phyloP scores from a whole-genome alignment of 2,797 vertebrate genomes.

The Enteromius unitaeniatus region DNA sequence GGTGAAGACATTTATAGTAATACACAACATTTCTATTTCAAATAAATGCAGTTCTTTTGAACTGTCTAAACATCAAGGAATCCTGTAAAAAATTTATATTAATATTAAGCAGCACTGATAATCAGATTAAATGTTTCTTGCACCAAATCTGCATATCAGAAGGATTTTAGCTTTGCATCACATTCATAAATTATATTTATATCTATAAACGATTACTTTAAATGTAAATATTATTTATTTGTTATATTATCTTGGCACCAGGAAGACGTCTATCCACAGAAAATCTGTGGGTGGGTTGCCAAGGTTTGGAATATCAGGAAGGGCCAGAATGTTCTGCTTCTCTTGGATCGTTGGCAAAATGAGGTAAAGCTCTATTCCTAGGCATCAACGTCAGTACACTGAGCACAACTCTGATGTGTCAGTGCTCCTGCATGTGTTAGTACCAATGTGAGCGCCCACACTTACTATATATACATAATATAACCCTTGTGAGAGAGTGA shows the following conservation, averaged over 20 bases:
- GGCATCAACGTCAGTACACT: background rate
- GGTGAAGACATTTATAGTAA: background rate
- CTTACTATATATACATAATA: slow-evolving; percentile 20
- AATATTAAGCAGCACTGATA: background rate
- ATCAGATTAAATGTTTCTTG: background rate
- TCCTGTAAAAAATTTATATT: background rate
- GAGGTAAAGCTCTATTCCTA: slow-evolving; percentile 11
- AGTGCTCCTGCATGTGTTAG: background rate
- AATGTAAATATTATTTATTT: no score
- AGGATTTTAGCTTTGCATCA: background rate
- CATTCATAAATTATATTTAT: background rate
- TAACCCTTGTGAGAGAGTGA: background rate
- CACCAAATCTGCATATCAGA: background rate
- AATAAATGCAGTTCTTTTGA: background rate
- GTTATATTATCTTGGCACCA: background rate
- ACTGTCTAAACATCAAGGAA: background rate
- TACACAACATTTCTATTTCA: background rate
- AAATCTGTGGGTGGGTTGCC: background rate
- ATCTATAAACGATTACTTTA: background rate
- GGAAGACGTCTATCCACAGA: background rate
- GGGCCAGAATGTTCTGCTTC: slow-evolving; percentile 2
- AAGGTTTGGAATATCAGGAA: background rate
- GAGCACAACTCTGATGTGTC: background rate
- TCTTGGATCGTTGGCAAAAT: background rate
- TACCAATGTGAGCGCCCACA: background rate